Conservation (phyloP, 2,797 vertebrate genomes). For the Sebastes diploproa region DNA sequence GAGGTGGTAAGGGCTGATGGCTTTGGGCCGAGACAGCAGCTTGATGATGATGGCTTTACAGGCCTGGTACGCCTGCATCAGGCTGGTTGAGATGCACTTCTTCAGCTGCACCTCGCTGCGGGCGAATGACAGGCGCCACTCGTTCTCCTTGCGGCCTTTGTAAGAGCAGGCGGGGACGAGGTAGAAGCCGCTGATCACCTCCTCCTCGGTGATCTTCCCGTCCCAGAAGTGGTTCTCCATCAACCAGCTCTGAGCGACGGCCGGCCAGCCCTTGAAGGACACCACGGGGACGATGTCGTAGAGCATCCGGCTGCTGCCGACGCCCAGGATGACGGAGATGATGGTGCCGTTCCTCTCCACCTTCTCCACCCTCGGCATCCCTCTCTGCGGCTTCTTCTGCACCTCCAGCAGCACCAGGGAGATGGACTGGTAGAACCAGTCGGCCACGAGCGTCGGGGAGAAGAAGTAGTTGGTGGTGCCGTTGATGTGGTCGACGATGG, state of each 20-base stretch:
- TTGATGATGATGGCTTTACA: conserved; percentile 96
- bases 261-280: conserved; percentile 97
- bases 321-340: conserved; percentile 92
- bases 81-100: conserved; percentile 94
- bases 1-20: conserved; percentile 94
- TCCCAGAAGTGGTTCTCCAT: conserved; percentile 99
- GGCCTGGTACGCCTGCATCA: conserved; percentile 97
- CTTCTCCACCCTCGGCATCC: conserved; percentile 94
- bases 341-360: conserved; percentile 93
- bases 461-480: conserved; percentile 96
- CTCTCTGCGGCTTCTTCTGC: conserved; percentile 94
- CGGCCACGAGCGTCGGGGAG: conserved; percentile 92
- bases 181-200: conserved; percentile 98
- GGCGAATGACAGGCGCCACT: conserved; percentile 97
- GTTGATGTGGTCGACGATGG: conserved; percentile 90
- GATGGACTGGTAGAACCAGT: conserved; percentile 95
- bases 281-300: conserved; percentile 96
- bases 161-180: conserved; percentile 92
- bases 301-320: conserved; percentile 96
- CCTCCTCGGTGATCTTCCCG: conserved; percentile 97
- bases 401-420: conserved; percentile 92
- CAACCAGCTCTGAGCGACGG: conserved; percentile 97
- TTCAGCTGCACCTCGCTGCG: conserved; percentile 97
- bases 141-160: conserved; percentile 93
- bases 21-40: conserved; percentile 92